phyloP scores from a whole-genome alignment of 2,888 invertebrate species.

The Spicauda simplicius region DNA sequence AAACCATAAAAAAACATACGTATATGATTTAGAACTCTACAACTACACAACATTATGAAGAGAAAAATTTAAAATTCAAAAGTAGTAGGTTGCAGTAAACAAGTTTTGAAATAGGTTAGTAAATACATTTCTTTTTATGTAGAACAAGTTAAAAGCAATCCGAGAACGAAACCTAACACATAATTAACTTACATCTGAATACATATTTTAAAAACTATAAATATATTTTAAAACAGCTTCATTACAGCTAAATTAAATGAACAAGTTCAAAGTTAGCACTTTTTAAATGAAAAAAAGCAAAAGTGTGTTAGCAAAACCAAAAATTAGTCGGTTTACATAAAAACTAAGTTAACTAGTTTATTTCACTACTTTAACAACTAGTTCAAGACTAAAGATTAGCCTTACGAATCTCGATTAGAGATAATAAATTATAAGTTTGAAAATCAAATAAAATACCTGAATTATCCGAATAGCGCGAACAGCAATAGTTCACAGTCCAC shows the following conservation, averaged over 20 bases:
- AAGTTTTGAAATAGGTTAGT: not conserved
- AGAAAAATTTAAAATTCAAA: not conserved
- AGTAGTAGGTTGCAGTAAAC: not conserved
- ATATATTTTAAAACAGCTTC: not conserved
- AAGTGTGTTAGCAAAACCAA: no score
- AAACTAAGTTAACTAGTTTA: no score
- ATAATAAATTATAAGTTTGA: not conserved
- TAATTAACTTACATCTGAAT: not conserved
- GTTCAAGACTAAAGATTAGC: no score
- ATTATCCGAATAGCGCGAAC: slow-evolving; percentile 48
- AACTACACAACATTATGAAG: no score
- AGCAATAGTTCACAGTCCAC: slow-evolving; percentile 38
- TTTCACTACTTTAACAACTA: no score
- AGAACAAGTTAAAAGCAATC: not conserved
- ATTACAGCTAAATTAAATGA: no score
- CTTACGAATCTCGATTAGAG: no score
- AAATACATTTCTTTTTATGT: not conserved
- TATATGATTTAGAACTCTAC: no score
- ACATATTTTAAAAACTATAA: not conserved
- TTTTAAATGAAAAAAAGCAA: no score
- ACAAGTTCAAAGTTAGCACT: no score
- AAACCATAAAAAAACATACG: no score
- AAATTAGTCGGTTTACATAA: no score
- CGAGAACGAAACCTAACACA: not conserved
- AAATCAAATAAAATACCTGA: slow-evolving; percentile 44